phyloP scores from a whole-genome alignment of 1,140 invertebrate genomes.

The Euwallacea fornicatus region DNA sequence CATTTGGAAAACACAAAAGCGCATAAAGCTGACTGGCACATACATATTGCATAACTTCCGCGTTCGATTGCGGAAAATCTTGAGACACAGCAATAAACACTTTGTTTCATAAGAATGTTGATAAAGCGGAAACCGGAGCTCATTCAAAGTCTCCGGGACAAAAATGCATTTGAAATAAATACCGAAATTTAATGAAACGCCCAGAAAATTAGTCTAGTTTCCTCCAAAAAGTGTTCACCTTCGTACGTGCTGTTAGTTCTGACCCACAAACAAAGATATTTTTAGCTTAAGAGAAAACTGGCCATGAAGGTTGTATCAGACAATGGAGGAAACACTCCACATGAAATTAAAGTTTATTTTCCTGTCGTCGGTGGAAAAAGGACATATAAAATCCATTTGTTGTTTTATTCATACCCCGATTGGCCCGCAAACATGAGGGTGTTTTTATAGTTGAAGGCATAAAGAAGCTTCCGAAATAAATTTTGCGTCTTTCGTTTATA shows the following conservation, averaged over 20 bases:
- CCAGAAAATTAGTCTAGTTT: not conserved
- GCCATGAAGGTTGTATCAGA: not conserved
- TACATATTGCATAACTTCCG: not conserved
- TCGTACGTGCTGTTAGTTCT: not conserved
- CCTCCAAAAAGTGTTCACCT: not conserved
- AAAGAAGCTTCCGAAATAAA: not conserved
- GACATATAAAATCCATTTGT: conserved; percentile 1
- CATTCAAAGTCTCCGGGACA: not conserved
- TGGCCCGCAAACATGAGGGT: not conserved
- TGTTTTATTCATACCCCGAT: not conserved
- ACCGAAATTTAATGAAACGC: not conserved
- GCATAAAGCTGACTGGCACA: not conserved
- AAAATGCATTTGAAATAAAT: not conserved
- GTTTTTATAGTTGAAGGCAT: not conserved
- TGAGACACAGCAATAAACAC: not conserved
- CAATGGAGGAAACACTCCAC: conserved; percentile 3
- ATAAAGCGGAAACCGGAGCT: not conserved
- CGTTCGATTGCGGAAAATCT: not conserved
- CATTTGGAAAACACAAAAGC: not conserved
- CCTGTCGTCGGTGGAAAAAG: not conserved
- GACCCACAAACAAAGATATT: not conserved
- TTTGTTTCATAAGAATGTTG: not conserved
- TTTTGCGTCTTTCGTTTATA: not conserved
- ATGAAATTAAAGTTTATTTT: conserved; percentile 8
- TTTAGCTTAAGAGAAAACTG: not conserved